A percentile compares a stretch with the other conserved stretches of the same genome.
phyloP scores from a whole-genome alignment of 2,888 invertebrate genomes.

The Autographa pulchrina region DNA sequence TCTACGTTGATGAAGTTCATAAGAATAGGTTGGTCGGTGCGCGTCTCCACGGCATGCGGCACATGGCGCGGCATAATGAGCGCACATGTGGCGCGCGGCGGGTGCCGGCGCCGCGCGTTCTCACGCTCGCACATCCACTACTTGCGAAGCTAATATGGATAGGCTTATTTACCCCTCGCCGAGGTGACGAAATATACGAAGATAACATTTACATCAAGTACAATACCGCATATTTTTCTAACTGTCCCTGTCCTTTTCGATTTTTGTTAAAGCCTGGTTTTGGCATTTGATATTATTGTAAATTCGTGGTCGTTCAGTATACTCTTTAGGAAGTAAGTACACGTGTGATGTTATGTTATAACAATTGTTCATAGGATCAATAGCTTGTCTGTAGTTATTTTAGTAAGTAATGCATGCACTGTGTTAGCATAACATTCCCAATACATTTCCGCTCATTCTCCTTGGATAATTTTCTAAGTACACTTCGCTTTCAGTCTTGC shows the following conservation, averaged over 20 bases:
- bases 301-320: not conserved
- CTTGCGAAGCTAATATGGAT: constrained; percentile 6
- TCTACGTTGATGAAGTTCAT: constrained; percentile 14
- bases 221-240: not conserved
- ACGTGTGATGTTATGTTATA: not conserved
- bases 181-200: constrained; percentile 9
- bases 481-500: not conserved
- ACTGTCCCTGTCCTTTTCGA: not conserved
- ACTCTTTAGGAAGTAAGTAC: not conserved
- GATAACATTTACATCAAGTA: not conserved
- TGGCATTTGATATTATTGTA: not conserved
- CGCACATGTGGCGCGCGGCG: constrained; percentile 51
- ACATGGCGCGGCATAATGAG: constrained; percentile 54
- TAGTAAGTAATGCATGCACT: not conserved
- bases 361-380: constrained; percentile 8
- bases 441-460: constrained; percentile 8
- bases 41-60: constrained; percentile 35
- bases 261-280: not conserved
- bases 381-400: constrained; percentile 1
- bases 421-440: constrained; percentile 10
- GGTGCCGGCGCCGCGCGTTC: constrained; percentile 21
- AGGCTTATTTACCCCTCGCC: not conserved
- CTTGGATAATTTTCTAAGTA: not conserved
- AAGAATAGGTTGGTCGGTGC: constrained; percentile 3
- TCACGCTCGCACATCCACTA: constrained; percentile 26